phyloP scores from a whole-genome alignment of 2,797 vertebrate species.

The Hyperoplus immaculatus region DNA sequence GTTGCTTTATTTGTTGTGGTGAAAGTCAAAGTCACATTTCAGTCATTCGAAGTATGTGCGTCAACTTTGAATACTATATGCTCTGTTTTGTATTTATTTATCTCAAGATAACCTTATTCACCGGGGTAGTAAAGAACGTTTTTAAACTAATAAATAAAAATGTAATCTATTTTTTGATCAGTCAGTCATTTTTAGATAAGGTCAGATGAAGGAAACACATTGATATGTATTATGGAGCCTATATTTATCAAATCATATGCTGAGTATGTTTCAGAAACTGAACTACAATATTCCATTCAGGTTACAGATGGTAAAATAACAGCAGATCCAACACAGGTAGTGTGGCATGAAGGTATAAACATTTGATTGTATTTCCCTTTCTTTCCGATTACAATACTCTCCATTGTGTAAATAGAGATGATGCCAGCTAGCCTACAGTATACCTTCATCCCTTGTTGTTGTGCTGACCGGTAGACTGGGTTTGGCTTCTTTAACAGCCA shows the following conservation, averaged over 20 bases:
- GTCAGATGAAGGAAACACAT: too few species aligned
- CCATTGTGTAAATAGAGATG: background rate
- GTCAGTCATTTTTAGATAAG: too few species aligned
- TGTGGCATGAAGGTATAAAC: too few species aligned
- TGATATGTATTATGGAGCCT: background rate
- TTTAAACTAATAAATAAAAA: background rate
- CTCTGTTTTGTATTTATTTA: background rate
- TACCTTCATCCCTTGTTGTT: background rate
- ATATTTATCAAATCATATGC: background rate
- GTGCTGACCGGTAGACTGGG: background rate
- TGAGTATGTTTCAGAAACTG: background rate
- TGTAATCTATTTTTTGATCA: too few species aligned
- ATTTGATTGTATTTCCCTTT: background rate
- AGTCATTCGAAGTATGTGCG: background rate
- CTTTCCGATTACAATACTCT: background rate
- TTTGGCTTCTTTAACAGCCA: constrained; percentile 13
- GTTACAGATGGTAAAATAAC: background rate
- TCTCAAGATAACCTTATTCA: background rate
- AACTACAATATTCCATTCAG: background rate
- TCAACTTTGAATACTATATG: background rate
- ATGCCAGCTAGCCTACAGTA: background rate
- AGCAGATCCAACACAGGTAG: background rate
- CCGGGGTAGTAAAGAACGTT: background rate
- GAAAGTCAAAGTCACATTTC: background rate
- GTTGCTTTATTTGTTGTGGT: background rate